Conservation (phyloP, 1,140 invertebrate genomes). For the Dreissena rostriformis region DNA sequence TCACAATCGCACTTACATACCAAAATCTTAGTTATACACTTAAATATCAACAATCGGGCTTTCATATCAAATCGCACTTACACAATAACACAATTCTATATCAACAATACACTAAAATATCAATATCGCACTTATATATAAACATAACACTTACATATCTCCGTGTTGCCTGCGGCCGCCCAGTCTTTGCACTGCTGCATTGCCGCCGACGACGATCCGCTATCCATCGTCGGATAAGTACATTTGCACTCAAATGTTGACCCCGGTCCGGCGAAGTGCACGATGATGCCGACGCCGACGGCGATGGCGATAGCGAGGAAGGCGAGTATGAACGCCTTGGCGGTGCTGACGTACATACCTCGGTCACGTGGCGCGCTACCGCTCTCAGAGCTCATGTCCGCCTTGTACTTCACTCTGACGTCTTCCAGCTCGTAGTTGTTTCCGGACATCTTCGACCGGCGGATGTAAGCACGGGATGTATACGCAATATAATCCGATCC, state of each 20-base stretch:
- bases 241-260: conserved; percentile 43
- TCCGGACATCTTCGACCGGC: background rate
- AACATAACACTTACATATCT: conserved; percentile 45
- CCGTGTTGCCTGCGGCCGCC: conserved; percentile 24
- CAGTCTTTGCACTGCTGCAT: conserved; percentile 43
- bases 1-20: too few species aligned
- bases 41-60: too few species aligned
- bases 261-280: conserved; percentile 48
- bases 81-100: too few species aligned
- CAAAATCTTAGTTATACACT: too few species aligned
- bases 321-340: conserved; percentile 40
- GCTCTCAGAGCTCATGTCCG: background rate
- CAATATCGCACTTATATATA: background rate
- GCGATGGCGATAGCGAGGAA: conserved; percentile 44
- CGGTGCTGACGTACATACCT: conserved; percentile 31
- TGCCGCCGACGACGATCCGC: conserved; percentile 2
- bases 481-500: too few species aligned
- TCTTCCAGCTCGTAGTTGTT: background rate
- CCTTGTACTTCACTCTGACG: background rate
- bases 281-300: conserved; percentile 55
- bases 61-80: too few species aligned
- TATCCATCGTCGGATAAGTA: conserved; percentile 16
- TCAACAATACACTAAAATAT: too few species aligned
- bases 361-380: background rate
- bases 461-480: too few species aligned